Percentiles rank a stretch among this genome's conserved stretches.
These are phyloP conservation scores for Drosophila saltans DNA, from an alignment of 1,140 invertebrate genomes.

Conservation along the genomic window DNA sequence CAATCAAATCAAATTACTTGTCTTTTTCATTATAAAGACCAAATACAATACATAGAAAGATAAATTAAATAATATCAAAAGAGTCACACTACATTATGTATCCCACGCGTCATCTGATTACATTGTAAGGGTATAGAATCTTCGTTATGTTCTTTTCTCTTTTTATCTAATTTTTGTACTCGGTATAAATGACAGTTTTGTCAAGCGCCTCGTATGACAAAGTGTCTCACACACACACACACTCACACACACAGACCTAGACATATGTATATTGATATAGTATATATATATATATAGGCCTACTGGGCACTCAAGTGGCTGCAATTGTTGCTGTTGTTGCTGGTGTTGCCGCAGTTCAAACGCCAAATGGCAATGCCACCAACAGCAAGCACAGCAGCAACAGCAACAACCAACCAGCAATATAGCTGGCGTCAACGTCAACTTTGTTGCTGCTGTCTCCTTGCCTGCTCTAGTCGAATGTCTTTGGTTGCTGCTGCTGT, in stretches of 20 bases:
- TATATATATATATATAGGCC: slow-evolving; percentile 34
- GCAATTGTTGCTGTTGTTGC: slow-evolving; percentile 53
- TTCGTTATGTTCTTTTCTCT: background rate
- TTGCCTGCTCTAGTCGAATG: slow-evolving; percentile 14
- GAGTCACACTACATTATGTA: too few relatives aligned
- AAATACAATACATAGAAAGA: too few relatives aligned
- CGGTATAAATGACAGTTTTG: slow-evolving; percentile 76
- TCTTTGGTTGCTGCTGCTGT: slow-evolving; percentile 48
- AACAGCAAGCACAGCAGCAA: slow-evolving; percentile 11
- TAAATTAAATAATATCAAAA: too few relatives aligned
- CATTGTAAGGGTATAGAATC: background rate
- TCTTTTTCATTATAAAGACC: too few relatives aligned
- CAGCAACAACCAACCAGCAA: slow-evolving; percentile 25
- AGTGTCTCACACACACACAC: slow-evolving; percentile 68
- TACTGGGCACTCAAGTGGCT: slow-evolving; percentile 75
- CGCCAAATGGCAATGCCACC: slow-evolving; percentile 42
- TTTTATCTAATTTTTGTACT: slow-evolving; percentile 37
- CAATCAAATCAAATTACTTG: too few relatives aligned
- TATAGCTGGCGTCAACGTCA: slow-evolving; percentile 34
- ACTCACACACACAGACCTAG: slow-evolving; percentile 18
- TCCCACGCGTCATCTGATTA: too few relatives aligned
- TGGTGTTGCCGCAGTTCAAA: slow-evolving; percentile 59
- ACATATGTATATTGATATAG: slow-evolving; percentile 9
- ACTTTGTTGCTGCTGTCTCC: slow-evolving; percentile 33
- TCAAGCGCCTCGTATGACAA: slow-evolving; percentile 77